Base-by-base conservation (phyloP, 1,140 invertebrate species). In the Trichogramma pretiosum region DNA sequence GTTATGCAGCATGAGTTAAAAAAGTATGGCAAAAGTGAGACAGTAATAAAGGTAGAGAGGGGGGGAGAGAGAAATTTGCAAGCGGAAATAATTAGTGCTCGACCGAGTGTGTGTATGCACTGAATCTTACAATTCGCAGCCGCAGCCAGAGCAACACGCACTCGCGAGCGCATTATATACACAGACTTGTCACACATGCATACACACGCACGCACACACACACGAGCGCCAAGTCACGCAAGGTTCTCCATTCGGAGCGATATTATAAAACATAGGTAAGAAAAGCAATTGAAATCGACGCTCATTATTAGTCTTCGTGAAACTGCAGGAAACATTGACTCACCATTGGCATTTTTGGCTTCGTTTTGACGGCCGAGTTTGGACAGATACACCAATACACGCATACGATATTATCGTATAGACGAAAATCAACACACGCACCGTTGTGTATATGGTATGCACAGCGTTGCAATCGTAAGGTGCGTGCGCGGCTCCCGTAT, bases 311-410 rank as follows among this genome's bases (percentile, higher is more conserved):
- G 36, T 46, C 35, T 13, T 30, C 46, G 41, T 13, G 11, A 33
- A 10, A 24, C 36, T 16, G 22, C 36, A 19, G 16, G 26, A 23
- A n/a, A 11, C 22, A 24, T 14, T 23, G 24, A 59, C 60, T 63
- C 46, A 66, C 64, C 61, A 65, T 50, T 48, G 61, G 56, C 63
- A 66, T 66, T 65, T 64, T 66, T 53, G 64, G 59, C 60, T 64
- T 64, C 63, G 62, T 64, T 45, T 59, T 63, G 57, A 18, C 16
- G 34, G 37, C 39, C 22, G 33, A 33, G 46, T 24, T 21, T 14
- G 33, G 39, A 41, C 37, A 46, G n/a, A n/a, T n/a, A n/a, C n/a
- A n/a, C n/a, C n/a, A n/a, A n/a, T n/a, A n/a, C n/a, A n/a, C n/a
- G n/a, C n/a, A n/a, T n/a, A n/a, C n/a, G n/a, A n/a, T n/a, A n/a